Evolutionary conservation across 2,888 invertebrate species (phyloP).

Genomic region (Leptura quadrifasciata): DNA sequence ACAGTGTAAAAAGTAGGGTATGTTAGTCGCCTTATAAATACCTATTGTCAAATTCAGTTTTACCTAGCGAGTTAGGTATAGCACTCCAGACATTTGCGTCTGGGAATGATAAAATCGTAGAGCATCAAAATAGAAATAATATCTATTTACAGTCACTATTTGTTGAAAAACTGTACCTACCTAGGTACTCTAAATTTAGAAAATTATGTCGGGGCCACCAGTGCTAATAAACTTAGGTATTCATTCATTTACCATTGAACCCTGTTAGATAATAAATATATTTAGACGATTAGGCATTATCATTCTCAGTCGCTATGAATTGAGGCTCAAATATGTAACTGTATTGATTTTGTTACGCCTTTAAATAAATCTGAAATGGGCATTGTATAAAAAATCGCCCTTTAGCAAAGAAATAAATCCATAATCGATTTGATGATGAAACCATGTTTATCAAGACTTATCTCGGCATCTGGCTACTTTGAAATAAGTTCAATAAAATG

Average conservation of each 20-base stretch:
- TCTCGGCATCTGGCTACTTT: background rate
- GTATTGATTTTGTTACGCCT: background rate
- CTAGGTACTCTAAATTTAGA: background rate
- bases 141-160: background rate
- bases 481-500: background rate
- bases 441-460: background rate
- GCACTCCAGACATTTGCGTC: background rate
- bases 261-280: background rate
- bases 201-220: background rate
- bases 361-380: background rate
- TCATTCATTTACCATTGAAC: too few relatives aligned
- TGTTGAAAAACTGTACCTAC: background rate
- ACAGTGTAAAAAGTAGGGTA: too few relatives aligned
- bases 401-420: background rate
- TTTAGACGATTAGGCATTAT: background rate
- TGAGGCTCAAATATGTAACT: background rate
- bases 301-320: background rate
- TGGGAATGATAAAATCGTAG: background rate
- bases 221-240: background rate
- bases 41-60: too few relatives aligned
- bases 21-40: too few relatives aligned
- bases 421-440: background rate
- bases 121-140: background rate
- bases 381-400: background rate
- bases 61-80: too few relatives aligned